These are phyloP conservation scores for Patiria miniata DNA, from an alignment of 35 echinoderm and acorn worm species.

Conservation along the genomic window DNA sequence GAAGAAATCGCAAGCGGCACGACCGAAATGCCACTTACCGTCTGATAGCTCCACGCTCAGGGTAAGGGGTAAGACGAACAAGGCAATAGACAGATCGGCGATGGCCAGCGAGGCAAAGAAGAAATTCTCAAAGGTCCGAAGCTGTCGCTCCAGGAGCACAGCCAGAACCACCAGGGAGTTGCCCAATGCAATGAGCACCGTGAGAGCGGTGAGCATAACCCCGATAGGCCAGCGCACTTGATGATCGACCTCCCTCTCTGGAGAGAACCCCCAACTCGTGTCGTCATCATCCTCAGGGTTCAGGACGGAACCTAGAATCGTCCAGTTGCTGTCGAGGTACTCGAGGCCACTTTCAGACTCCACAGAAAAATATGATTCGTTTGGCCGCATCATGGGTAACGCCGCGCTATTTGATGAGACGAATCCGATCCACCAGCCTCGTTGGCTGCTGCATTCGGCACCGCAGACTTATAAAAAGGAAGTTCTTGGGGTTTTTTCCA, in stretches of 20 bases:
- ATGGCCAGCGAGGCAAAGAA: constrained; percentile 76
- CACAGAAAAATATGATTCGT: too few species aligned
- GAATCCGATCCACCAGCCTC: too few species aligned
- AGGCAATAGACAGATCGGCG: constrained; percentile 65
- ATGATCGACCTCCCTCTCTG: background rate
- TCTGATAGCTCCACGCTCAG: constrained; percentile 53
- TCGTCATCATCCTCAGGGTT: background rate
- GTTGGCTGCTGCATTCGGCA: too few species aligned
- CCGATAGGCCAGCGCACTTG: background rate
- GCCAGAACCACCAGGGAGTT: constrained; percentile 67
- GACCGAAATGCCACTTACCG: constrained; percentile 58
- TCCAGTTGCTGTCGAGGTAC: background rate
- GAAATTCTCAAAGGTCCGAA: constrained; percentile 75
- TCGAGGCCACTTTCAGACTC: too few species aligned
- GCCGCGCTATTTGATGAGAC: too few species aligned
- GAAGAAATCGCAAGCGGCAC: constrained; percentile 62
- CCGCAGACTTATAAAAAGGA: too few species aligned
- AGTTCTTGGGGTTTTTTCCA: too few species aligned
- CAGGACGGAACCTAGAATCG: background rate
- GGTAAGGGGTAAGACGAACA: constrained; percentile 62
- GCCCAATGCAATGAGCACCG: constrained; percentile 50
- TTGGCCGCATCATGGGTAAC: too few species aligned
- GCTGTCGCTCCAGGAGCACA: constrained; percentile 51
- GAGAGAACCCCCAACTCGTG: background rate
- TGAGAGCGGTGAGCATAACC: constrained; percentile 22